A percentile compares a stretch with the other conserved stretches of the same genome.
phyloP scores from a whole-genome alignment of 2,888 invertebrate genomes.

The Cecidostiba fungosa region DNA sequence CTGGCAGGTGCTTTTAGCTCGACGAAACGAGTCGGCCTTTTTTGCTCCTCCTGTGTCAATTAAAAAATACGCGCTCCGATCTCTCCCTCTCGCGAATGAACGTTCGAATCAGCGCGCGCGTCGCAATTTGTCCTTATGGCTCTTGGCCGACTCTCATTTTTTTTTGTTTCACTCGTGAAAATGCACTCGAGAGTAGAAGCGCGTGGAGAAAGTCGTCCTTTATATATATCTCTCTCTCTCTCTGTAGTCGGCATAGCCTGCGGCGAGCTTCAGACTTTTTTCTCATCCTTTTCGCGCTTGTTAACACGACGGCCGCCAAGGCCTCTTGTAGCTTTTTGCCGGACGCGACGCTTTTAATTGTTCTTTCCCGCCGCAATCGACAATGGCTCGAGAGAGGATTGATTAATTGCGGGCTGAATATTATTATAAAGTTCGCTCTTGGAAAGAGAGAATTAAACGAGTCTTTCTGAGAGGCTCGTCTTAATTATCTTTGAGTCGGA shows the following conservation, averaged over 20 bases:
- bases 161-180: conserved; percentile 12
- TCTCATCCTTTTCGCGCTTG: conserved; percentile 10
- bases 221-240: not conserved
- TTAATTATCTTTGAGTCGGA: conserved; percentile 32
- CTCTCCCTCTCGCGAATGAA: not conserved
- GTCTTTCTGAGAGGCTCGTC: not conserved
- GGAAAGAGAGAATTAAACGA: conserved; percentile 26
- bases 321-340: conserved; percentile 33
- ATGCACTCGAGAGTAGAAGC: conserved; percentile 17
- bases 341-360: conserved; percentile 49
- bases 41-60: conserved; percentile 36
- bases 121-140: conserved; percentile 44
- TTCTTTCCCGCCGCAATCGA: conserved; percentile 2
- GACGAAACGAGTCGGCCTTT: conserved; percentile 15
- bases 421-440: conserved; percentile 2
- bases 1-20: not conserved
- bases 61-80: conserved; percentile 46
- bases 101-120: conserved; percentile 34
- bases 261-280: conserved; percentile 1
- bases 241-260: not conserved
- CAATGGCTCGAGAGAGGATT: not conserved
- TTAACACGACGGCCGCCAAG: conserved; percentile 32
- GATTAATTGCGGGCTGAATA: conserved; percentile 30
- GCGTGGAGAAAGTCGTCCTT: not conserved
- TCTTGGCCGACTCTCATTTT: not conserved